phyloP scores from a whole-genome alignment of 2,888 invertebrate genomes.

The Cepaea hortensis region DNA sequence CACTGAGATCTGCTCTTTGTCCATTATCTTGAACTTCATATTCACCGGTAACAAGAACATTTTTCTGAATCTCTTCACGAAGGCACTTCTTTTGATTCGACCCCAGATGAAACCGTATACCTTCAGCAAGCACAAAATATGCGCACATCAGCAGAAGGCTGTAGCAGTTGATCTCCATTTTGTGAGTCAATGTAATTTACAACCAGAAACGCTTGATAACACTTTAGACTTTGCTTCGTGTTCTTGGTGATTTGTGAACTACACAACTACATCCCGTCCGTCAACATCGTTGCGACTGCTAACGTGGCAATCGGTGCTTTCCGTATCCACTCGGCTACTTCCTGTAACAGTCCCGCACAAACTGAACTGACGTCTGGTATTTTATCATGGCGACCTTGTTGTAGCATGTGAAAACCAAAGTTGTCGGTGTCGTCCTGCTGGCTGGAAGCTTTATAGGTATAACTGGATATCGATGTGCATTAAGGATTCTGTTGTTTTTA shows the following conservation, averaged over 20 bases:
- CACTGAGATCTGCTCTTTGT: slow-evolving; percentile 79
- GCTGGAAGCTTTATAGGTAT: too few species aligned
- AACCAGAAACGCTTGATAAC: not conserved
- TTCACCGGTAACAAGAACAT: slow-evolving; percentile 95
- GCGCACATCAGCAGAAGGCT: not conserved
- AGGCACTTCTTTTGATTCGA: slow-evolving; percentile 96
- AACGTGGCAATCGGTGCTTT: slow-evolving; percentile 73
- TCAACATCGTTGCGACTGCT: slow-evolving; percentile 61
- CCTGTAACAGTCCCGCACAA: slow-evolving; percentile 16
- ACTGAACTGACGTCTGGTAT: not conserved
- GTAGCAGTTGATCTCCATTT: slow-evolving; percentile 4
- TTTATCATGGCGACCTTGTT: not conserved
- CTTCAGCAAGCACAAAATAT: slow-evolving; percentile 51
- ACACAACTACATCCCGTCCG: not conserved
- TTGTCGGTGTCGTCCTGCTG: too few species aligned
- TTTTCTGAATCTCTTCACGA: slow-evolving; percentile 96
- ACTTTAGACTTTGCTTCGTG: not conserved
- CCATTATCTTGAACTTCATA: slow-evolving; percentile 85
- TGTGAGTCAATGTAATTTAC: not conserved
- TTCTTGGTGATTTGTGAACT: not conserved
- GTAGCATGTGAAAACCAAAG: not conserved
- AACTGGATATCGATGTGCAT: too few species aligned
- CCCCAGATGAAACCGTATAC: slow-evolving; percentile 84
- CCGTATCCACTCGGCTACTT: slow-evolving; percentile 58
- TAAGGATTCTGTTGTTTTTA: too few species aligned